Base-by-base conservation (phyloP, 2,113 vertebrate genomes). In the Oostethus manadensis region DNA sequence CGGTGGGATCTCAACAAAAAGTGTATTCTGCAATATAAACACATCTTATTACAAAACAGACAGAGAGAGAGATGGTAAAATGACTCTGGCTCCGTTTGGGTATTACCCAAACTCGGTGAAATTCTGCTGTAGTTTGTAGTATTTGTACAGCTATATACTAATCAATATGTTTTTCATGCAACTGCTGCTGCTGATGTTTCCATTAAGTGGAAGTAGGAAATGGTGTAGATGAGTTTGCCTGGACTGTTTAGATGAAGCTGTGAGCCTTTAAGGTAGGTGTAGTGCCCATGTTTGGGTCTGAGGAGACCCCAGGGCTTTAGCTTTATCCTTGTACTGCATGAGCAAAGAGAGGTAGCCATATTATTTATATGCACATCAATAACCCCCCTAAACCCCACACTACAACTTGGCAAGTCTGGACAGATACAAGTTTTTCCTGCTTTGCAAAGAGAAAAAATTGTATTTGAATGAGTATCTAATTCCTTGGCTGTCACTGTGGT, bases 1-100 rank as follows among this genome's bases (percentile, higher is more conserved):
- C 0, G 95, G 93, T 1, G 97, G 97, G 62, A 99, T 90, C 84
- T 98, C 95, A 56, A 98, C 92, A 80, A 96, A 89, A 78, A 99
- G 47, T 0, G 91, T 81, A 51, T 87, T 94, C 97, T 99, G 71
- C 68, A 78, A 66, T 15, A 53, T 14, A 55, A 55, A 69, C 4
- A 57, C 13, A 33, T 49, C 43, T 43, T 3, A 51, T 3, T 45
- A 35, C 18, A n/a, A n/a, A n/a, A n/a, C 4, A 55, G 35, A 55
- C 35, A 40, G 17, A 62, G 15, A 54, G 17, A 62, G 15, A 55
- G 33, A 45, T 46, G 61, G 49, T 56, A 40, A 62, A 17, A 20
- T 42, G 14, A 10, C 3, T 42, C 10, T 14, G 38, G 14, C 13
- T 40, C 6, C 8, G 10, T 38, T 38, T 8, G 35, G 35, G 10